Evolutionary conservation across 2,113 vertebrate species (phyloP), one percentile per base, ranked within the genome.

Genomic region (Nothoprocta pentlandii): DNA sequence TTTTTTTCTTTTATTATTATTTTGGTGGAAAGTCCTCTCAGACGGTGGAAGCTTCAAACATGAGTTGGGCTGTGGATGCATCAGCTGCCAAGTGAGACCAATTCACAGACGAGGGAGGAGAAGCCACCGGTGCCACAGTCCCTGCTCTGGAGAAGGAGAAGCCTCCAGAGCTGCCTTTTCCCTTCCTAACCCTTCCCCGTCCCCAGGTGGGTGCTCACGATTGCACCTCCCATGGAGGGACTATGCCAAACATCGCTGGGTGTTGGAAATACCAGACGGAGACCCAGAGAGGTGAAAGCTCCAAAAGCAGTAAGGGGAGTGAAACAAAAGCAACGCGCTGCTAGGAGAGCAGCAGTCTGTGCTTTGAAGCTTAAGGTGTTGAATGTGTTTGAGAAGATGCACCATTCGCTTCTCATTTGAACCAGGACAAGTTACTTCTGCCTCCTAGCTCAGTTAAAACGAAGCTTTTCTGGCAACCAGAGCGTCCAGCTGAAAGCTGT

Each of bases 71-170:
- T 30, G 62, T 80, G 53, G 59, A 42, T 0, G 2, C 67, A 25
- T 30, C 6, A 71, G 16, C 36, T 2, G 19, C 20, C 23, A 26
- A 47, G 1, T 2, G 3, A 21, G 10, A 16, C 49, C 32, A 6
- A 2, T 11, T 13, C 62, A 6, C 12, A 10, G 77, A 51, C 0
- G 6, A 68, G 63, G 68, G 36, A 46, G 14, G 58, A 56, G 28
- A 59, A 42, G 9, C 3, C 4, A 54, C 5, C 0, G 0, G 34
- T 42, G 51, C 34, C 75, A 25, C 12, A 5, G 30, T 9, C 28
- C 54, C 30, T 58, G 17, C 54, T 30, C 54, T 17, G 54, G 30
- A 30, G 54, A 17, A 32, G 28, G 63, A 80, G 67, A 67, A n/a
- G 47, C 5, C n/a, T 32, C 28, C 47, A 23, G 9, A 28, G 85